phyloP scores from a whole-genome alignment of 1,140 invertebrate species.

The Heliothis virescens region DNA sequence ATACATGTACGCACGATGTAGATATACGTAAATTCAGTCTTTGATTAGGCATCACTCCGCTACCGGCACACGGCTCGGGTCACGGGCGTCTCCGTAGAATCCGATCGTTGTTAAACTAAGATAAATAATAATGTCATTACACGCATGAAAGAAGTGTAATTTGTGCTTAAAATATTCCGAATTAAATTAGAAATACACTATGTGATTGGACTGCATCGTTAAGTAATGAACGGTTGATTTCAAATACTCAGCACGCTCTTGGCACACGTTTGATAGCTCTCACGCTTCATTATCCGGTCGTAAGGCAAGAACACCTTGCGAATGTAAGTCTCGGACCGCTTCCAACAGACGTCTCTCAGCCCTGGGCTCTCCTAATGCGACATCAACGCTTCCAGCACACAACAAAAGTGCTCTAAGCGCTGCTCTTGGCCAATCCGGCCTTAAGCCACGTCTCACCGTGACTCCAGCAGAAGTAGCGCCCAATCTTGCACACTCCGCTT shows the following conservation, averaged over 20 bases:
- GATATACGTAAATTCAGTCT: conserved; percentile 83
- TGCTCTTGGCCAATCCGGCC: conserved; percentile 89
- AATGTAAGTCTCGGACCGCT: conserved; percentile 81
- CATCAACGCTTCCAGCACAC: conserved; percentile 93
- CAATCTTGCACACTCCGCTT: conserved; percentile 85
- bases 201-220: conserved; percentile 64
- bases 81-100: conserved; percentile 47
- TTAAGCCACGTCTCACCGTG: conserved; percentile 87
- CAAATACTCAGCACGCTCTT: conserved; percentile 65
- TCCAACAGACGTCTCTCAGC: conserved; percentile 84
- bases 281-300: conserved; percentile 75
- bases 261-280: conserved; percentile 64
- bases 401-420: conserved; percentile 91
- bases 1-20: conserved; percentile 68
- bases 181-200: conserved; percentile 55
- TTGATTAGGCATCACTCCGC: conserved; percentile 73
- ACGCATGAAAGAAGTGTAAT: conserved; percentile 55
- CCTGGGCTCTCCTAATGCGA: conserved; percentile 90
- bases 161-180: conserved; percentile 73
- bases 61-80: conserved; percentile 11
- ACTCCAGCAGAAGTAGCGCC: conserved; percentile 87
- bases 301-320: conserved; percentile 75
- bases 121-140: conserved; percentile 40
- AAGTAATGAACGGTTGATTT: conserved; percentile 61
- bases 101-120: conserved; percentile 45